Conservation (phyloP, 2,888 invertebrate genomes). For the Catocala nupta region DNA sequence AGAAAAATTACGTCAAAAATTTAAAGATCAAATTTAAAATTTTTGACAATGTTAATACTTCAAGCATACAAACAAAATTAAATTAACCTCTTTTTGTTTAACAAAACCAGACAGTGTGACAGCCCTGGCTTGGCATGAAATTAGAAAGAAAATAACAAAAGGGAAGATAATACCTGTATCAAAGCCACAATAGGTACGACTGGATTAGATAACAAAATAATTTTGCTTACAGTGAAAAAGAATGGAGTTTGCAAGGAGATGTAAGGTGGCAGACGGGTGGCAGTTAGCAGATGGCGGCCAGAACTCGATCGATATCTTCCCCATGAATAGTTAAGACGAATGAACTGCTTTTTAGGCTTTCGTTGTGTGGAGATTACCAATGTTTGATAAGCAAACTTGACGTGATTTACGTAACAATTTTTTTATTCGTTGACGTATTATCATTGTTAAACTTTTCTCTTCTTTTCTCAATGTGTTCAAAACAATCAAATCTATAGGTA, state of each 20-base stretch:
- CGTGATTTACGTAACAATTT: not conserved
- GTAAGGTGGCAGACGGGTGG: constrained; percentile 46
- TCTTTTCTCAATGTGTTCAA: too few relatives aligned
- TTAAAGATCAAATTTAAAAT: not conserved
- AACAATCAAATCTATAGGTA: too few relatives aligned
- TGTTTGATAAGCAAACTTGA: constrained; percentile 14
- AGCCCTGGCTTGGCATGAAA: constrained; percentile 21
- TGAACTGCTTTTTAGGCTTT: constrained; percentile 66
- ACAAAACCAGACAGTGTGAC: constrained; percentile 7
- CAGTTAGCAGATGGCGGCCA: constrained; percentile 62
- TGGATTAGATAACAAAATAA: constrained; percentile 36
- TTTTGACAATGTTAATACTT: not conserved
- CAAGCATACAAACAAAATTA: not conserved
- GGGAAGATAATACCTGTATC: constrained; percentile 29
- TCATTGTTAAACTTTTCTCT: too few relatives aligned
- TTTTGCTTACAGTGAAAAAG: constrained; percentile 14
- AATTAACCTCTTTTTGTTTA: constrained; percentile 1
- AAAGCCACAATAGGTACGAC: constrained; percentile 25
- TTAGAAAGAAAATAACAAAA: constrained; percentile 26
- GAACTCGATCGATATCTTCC: constrained; percentile 67
- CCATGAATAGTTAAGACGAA: constrained; percentile 80
- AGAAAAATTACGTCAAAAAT: not conserved
- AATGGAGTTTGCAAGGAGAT: constrained; percentile 24
- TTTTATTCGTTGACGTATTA: too few relatives aligned
- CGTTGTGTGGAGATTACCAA: constrained; percentile 34